Base-by-base conservation (phyloP, 2,113 vertebrate genomes). In the Varanus salvator region DNA sequence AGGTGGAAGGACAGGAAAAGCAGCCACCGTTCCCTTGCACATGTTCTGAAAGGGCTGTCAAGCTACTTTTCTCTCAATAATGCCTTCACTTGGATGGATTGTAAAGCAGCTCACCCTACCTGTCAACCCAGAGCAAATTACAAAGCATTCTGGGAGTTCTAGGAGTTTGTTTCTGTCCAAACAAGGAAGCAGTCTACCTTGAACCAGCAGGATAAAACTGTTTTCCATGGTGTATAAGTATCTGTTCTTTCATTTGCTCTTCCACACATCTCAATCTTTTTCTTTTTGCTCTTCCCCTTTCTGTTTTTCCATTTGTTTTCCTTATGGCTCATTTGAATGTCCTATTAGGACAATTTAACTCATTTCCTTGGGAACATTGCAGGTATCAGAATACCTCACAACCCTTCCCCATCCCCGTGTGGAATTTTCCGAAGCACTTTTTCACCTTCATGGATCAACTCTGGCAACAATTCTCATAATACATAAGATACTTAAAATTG, bases 401-500 rank as follows among this genome's bases (percentile, higher is more conserved):
- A 52, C 84, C 68, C 44, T n/a, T 50, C 48, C n/a, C 68, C 9
- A 17, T 38, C 87, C 52, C 84, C 57, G 89, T 76, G 60, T 80
- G 89, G 88, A 87, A 80, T 92, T 83, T 88, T 57, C 89, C 92
- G 76, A 86, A 91, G 64, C 77, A 87, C 68, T 72, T 52, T 44
- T 89, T 38, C 64, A 84, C 29, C 71, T 89, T 85, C 27, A 1
- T 27, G 85, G 68, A 54, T 75, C 85, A 44, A 34, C n/a, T 52
- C 69, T 93, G 92, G 91, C 91, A 90, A 19, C 89, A 83, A 83
- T 31, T 91, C 91, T 91, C 64, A 31, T 89, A 68, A 77, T 84
- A 34, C 84, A 78, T 92, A 90, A 89, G 88, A 92, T 60, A 68
- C 44, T 38, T 76, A 87, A 94, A 94, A 69, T 76, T 89, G 80